Percentiles rank a stretch among this genome's conserved stretches.
phyloP scores from a whole-genome alignment of 2,797 vertebrate genomes.

The Cirrhinus mrigala region DNA sequence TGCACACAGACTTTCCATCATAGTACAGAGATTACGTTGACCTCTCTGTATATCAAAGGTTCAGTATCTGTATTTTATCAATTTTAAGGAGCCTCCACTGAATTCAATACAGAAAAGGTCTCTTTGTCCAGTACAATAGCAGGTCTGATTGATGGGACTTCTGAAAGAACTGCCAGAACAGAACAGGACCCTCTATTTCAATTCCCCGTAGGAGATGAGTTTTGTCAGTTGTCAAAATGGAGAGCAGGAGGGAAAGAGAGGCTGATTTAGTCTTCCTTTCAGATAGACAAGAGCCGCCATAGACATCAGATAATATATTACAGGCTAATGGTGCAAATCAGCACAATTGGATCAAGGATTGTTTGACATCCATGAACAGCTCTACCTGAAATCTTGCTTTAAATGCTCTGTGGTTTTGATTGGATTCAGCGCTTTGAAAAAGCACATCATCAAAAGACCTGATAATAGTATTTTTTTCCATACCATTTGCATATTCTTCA shows the following conservation, averaged over 20 bases:
- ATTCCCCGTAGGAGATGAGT: constrained; percentile 83
- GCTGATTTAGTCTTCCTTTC: constrained; percentile 73
- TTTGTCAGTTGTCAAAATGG: constrained; percentile 82
- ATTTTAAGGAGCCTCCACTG: constrained; percentile 73
- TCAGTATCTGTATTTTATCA: constrained; percentile 78
- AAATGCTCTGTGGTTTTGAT: constrained; percentile 40
- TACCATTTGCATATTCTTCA: constrained; percentile 16
- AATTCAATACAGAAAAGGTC: constrained; percentile 80
- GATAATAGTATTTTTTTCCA: constrained; percentile 28
- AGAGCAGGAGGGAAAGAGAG: constrained; percentile 67
- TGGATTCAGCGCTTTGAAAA: constrained; percentile 47
- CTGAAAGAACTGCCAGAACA: constrained; percentile 81
- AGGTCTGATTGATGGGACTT: constrained; percentile 81
- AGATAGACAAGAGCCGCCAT: constrained; percentile 68
- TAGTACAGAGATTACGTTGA: constrained; percentile 68
- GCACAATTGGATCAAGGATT: constrained; percentile 63
- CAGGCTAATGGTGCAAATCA: constrained; percentile 58
- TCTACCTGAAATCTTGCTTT: constrained; percentile 42
- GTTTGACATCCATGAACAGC: constrained; percentile 21
- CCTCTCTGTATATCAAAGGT: constrained; percentile 73
- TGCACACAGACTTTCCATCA: constrained; percentile 34
- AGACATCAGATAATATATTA: constrained; percentile 60
- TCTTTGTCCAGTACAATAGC: constrained; percentile 77
- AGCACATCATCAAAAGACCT: constrained; percentile 49
- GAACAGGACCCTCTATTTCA: constrained; percentile 82